These are phyloP conservation scores for Phasianus colchicus DNA, from an alignment of 2,113 vertebrate species.

Conservation along the genomic window DNA sequence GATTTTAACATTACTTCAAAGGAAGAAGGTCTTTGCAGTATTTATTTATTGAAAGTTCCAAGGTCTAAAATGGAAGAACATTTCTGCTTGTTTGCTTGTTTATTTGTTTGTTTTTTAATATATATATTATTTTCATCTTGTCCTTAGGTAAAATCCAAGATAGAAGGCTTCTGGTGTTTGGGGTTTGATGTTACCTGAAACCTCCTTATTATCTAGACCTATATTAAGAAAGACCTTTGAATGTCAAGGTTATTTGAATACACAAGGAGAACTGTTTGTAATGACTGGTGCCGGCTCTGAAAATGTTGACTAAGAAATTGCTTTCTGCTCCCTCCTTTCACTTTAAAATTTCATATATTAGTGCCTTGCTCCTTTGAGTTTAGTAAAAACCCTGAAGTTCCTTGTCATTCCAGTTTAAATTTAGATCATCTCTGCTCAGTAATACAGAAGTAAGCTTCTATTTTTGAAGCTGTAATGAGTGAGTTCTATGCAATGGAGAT, in stretches of 20 bases:
- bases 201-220: neutral
- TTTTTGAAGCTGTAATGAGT: neutral
- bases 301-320: neutral
- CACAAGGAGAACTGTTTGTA: neutral
- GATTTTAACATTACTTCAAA: neutral
- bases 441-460: neutral
- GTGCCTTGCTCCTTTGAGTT: neutral
- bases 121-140: neutral
- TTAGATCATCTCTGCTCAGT: neutral
- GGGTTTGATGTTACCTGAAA: neutral
- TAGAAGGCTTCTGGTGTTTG: neutral
- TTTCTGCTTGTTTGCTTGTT: neutral
- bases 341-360: neutral
- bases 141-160: neutral
- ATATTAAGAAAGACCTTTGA: neutral
- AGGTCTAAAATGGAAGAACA: neutral
- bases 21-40: neutral
- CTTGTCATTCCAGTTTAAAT: neutral
- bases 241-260: neutral
- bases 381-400: neutral
- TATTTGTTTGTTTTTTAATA: neutral
- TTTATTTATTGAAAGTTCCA: neutral
- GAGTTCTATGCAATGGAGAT: neutral
- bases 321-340: neutral
- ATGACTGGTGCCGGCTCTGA: neutral